These are phyloP conservation scores for Dendroctonus ponderosae DNA, from an alignment of 1,140 invertebrate genomes.

Conservation along the genomic window DNA sequence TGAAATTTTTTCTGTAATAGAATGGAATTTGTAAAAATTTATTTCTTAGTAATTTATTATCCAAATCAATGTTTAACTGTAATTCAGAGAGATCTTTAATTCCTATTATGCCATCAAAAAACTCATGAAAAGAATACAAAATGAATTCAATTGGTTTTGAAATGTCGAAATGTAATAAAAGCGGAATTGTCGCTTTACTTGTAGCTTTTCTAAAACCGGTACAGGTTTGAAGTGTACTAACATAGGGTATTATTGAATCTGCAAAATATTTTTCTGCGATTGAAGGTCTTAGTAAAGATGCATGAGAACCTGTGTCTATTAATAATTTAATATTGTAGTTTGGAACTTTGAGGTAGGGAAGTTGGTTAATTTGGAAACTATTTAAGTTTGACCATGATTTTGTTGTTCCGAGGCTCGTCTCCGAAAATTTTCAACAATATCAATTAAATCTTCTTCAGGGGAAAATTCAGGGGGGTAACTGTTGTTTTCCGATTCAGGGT, in stretches of 20 bases:
- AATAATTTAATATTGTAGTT: constrained; percentile 33
- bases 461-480: too few species aligned
- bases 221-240: constrained; percentile 16
- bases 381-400: constrained; percentile 3
- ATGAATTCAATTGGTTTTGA: constrained; percentile 18
- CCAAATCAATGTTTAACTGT: constrained; percentile 28
- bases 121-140: constrained; percentile 37
- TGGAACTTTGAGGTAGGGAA: constrained; percentile 36
- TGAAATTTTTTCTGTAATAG: constrained; percentile 17
- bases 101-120: constrained; percentile 37
- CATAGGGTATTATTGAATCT: constrained; percentile 22
- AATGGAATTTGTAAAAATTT: constrained; percentile 24
- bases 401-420: neutral
- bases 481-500: too few species aligned
- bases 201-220: constrained; percentile 21
- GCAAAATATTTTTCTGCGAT: constrained; percentile 31
- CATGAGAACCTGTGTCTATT: constrained; percentile 36
- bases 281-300: constrained; percentile 31
- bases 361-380: constrained; percentile 14
- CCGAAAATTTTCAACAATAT: constrained; percentile 1
- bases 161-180: constrained; percentile 29
- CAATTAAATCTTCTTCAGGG: too few species aligned
- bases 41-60: constrained; percentile 14
- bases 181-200: constrained; percentile 30
- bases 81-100: constrained; percentile 27